Conservation (phyloP, 2,888 invertebrate genomes). For the Drosophila diplacantha region DNA sequence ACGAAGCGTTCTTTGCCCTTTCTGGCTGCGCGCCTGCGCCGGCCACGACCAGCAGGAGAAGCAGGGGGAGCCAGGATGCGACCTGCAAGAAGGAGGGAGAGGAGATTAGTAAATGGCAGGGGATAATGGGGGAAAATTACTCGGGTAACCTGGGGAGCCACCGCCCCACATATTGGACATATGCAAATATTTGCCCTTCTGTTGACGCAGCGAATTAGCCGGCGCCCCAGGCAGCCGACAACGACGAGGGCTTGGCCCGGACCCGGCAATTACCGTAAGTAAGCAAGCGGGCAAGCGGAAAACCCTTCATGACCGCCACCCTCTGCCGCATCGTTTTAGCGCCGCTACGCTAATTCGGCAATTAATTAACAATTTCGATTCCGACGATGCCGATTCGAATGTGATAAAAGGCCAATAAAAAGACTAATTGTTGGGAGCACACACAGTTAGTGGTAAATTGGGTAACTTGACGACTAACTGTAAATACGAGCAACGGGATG, state of each 20-base stretch:
- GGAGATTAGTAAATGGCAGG: neutral
- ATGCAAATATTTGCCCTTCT: conserved; percentile 30
- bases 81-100: neutral
- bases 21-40: conserved; percentile 19
- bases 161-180: neutral
- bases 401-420: conserved; percentile 41
- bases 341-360: conserved; percentile 41
- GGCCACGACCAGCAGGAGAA: conserved; percentile 5
- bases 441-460: conserved; percentile 14
- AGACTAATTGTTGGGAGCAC: conserved; percentile 14
- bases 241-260: conserved; percentile 16
- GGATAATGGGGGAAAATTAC: conserved; percentile 6
- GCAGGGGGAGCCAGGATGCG: conserved; percentile 8
- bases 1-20: neutral
- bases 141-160: neutral
- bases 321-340: conserved; percentile 19
- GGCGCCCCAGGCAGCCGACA: conserved; percentile 1
- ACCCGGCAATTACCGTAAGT: conserved; percentile 17
- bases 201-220: conserved; percentile 52
- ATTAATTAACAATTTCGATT: conserved; percentile 48
- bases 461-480: neutral
- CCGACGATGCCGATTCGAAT: conserved; percentile 20
- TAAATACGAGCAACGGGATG: neutral
- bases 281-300: conserved; percentile 8
- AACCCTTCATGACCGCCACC: conserved; percentile 13